Evolutionary conservation across 2,888 invertebrate species (phyloP).

Genomic region (Heteromurus nitidus): DNA sequence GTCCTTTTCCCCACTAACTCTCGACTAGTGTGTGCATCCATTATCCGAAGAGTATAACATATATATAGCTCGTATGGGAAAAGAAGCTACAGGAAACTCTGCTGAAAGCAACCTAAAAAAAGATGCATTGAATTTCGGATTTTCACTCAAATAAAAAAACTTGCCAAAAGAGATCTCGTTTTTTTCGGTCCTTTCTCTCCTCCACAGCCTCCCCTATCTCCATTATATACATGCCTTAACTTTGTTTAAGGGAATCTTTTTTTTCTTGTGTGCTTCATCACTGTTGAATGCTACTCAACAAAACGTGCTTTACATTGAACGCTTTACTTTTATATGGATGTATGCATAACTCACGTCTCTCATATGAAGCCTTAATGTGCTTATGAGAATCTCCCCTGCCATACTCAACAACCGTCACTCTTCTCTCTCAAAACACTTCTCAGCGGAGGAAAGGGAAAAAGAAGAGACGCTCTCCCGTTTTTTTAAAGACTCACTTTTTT

Average conservation of each 20-base stretch:
- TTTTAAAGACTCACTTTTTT: not conserved
- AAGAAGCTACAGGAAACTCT: not conserved
- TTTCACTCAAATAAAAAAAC: slow-evolving; percentile 19
- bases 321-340: too few relatives aligned
- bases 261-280: too few relatives aligned
- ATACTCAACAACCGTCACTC: not conserved
- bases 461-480: not conserved
- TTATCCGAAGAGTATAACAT: too few relatives aligned
- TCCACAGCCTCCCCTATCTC: slow-evolving; percentile 1
- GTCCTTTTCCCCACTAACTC: not conserved
- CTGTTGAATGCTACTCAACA: too few relatives aligned
- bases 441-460: too few relatives aligned
- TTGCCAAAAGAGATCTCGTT: not conserved
- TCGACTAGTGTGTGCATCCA: too few relatives aligned
- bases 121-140: slow-evolving; percentile 33
- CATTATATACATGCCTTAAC: slow-evolving; percentile 9
- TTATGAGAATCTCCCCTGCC: not conserved
- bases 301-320: too few relatives aligned
- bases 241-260: slow-evolving; percentile 1
- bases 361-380: too few relatives aligned
- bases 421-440: not conserved
- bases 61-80: not conserved
- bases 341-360: not conserved
- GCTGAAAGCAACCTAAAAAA: slow-evolving; percentile 30
- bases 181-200: not conserved